Evolutionary conservation across 1,140 invertebrate genomes (phyloP).

Genomic region (Leptinotarsa undecemlineata): DNA sequence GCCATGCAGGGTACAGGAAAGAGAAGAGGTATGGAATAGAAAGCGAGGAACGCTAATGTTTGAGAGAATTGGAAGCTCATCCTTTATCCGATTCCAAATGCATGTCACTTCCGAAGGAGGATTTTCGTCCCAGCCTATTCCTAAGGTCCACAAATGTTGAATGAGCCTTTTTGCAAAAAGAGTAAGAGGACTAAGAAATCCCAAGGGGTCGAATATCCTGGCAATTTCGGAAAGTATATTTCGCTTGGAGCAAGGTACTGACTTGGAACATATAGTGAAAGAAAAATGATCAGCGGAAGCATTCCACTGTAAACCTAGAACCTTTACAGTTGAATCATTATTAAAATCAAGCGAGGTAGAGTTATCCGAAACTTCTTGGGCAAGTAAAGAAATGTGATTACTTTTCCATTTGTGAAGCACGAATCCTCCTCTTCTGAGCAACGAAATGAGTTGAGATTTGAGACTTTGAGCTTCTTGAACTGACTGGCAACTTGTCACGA

Average conservation of each 20-base stretch:
- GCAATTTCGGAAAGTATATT: neutral
- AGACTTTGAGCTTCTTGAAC: neutral
- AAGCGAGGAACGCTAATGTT: neutral
- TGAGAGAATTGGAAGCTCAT: neutral
- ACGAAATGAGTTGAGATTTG: slow-evolving; percentile 1
- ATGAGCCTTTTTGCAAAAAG: too few species aligned
- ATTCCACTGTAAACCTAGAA: neutral
- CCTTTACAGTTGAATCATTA: neutral
- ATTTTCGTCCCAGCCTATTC: neutral
- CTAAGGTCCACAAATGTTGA: neutral
- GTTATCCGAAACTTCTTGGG: neutral
- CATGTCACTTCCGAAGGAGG: neutral
- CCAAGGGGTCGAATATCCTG: too few species aligned
- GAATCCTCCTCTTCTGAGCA: neutral
- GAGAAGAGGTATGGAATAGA: too few species aligned
- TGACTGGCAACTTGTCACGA: neutral
- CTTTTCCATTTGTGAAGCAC: neutral
- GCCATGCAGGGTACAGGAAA: neutral
- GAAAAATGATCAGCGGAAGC: neutral
- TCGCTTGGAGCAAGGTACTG: neutral
- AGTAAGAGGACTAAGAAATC: too few species aligned
- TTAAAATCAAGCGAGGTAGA: neutral
- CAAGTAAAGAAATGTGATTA: neutral
- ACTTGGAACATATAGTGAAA: neutral
- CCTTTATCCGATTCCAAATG: neutral